phyloP scores from a whole-genome alignment of 2,113 vertebrate genomes.

The Collichthys lucidus region DNA sequence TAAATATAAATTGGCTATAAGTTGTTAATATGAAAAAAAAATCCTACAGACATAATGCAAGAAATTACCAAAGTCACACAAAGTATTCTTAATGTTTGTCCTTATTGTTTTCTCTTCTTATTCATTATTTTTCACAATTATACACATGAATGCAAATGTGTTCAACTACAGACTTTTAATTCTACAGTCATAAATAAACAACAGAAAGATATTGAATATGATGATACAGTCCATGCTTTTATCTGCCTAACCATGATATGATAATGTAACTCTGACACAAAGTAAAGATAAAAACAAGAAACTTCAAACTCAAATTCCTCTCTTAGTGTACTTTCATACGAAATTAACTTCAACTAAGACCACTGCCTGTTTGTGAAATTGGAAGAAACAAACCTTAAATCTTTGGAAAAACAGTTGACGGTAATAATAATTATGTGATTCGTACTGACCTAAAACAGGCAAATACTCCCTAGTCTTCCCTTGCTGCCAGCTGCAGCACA shows the following conservation, averaged over 20 bases:
- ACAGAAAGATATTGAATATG: not conserved
- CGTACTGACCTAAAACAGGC: slow-evolving; percentile 1
- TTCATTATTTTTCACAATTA: not conserved
- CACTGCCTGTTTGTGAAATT: not conserved
- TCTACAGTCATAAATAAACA: not conserved
- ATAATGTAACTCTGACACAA: slow-evolving; percentile 4
- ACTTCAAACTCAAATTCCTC: not conserved
- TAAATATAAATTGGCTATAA: not conserved
- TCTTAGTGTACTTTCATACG: not conserved
- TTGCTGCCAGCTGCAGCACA: slow-evolving; percentile 12
- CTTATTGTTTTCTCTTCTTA: not conserved
- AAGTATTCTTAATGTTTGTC: not conserved
- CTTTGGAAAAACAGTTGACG: not conserved
- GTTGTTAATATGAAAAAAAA: no score
- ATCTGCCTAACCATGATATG: not conserved
- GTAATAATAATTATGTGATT: slow-evolving; percentile 7
- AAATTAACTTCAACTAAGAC: not conserved
- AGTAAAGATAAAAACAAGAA: not conserved
- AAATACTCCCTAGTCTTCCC: not conserved
- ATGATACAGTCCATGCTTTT: not conserved
- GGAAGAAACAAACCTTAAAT: not conserved
- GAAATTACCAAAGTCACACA: not conserved
- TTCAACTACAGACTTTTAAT: not conserved
- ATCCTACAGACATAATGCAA: not conserved
- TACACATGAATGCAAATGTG: not conserved